These are phyloP conservation scores for Trachymyrmex cornetzi DNA, from an alignment of 1,140 invertebrate genomes.

Conservation along the genomic window DNA sequence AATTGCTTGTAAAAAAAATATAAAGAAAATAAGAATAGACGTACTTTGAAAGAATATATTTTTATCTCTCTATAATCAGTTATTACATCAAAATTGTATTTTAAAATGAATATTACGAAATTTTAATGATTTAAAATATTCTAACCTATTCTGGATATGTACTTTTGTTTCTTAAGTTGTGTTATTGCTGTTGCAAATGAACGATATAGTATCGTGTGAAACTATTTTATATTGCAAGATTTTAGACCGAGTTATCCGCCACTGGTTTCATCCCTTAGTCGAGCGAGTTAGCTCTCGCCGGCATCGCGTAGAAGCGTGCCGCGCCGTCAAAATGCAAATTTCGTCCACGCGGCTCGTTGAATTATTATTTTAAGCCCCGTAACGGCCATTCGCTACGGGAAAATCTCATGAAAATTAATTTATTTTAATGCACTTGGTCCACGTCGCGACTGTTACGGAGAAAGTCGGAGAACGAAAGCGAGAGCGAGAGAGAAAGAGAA, in stretches of 20 bases:
- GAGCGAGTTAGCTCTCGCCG: conserved; percentile 40
- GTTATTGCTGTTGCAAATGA: no score
- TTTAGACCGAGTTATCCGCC: conserved; percentile 31
- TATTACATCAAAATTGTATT: no score
- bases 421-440: conserved; percentile 84
- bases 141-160: no score
- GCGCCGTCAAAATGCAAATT: conserved; percentile 81
- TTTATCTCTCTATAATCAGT: no score
- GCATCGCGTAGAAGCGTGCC: conserved; percentile 65
- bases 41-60: no score
- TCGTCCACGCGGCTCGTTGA: conserved; percentile 81
- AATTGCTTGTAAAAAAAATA: no score
- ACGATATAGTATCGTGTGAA: neutral
- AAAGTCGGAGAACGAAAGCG: conserved; percentile 20
- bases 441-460: conserved; percentile 64
- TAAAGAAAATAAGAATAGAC: no score
- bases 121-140: no score
- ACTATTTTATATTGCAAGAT: conserved; percentile 10
- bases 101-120: no score
- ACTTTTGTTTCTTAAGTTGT: no score
- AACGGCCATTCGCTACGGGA: conserved; percentile 81
- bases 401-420: conserved; percentile 85
- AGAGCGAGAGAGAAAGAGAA: neutral
- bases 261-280: conserved; percentile 38
- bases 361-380: conserved; percentile 84